A percentile compares a stretch with the other conserved stretches of the same genome.
Evolutionary conservation across 64 coral and sea anemone species (phyloP).

Genomic region (Porites australiensis): DNA sequence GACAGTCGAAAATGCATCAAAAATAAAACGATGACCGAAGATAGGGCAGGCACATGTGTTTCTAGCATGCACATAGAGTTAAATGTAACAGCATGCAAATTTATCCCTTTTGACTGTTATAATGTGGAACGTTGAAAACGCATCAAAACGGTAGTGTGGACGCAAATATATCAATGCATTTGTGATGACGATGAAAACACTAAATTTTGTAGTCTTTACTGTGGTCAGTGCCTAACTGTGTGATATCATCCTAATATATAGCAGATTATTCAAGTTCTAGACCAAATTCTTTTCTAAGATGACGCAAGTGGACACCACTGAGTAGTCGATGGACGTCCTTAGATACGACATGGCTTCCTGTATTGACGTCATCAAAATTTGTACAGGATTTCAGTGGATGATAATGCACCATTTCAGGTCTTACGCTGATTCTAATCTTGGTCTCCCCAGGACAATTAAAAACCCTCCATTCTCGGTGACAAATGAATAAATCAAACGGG

Average conservation of each 20-base stretch:
- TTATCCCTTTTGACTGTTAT: too few relatives aligned
- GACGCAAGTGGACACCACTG: background rate
- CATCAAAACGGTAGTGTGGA: too few relatives aligned
- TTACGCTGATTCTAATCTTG: slow-evolving; percentile 24
- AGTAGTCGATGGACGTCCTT: background rate
- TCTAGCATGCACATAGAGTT: too few relatives aligned
- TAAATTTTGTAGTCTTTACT: too few relatives aligned
- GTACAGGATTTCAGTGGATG: slow-evolving; percentile 26
- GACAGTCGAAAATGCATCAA: too few relatives aligned
- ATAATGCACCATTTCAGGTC: slow-evolving; percentile 1
- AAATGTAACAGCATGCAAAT: too few relatives aligned
- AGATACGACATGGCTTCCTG: background rate
- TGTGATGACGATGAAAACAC: too few relatives aligned
- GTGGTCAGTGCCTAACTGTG: background rate
- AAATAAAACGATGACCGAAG: too few relatives aligned
- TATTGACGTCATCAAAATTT: background rate
- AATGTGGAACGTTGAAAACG: too few relatives aligned
- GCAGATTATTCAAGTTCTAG: slow-evolving; percentile 20
- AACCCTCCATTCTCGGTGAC: slow-evolving; percentile 37
- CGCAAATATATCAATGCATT: too few relatives aligned
- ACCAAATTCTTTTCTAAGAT: slow-evolving; percentile 20
- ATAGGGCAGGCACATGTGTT: too few relatives aligned
- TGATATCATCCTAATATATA: background rate
- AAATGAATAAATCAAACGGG: slow-evolving; percentile 58
- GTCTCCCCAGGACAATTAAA: slow-evolving; percentile 21